These are phyloP conservation scores for Geodia barretti DNA, from an alignment of 37 sponge, comb jelly and placozoan species.

Conservation along the genomic window DNA sequence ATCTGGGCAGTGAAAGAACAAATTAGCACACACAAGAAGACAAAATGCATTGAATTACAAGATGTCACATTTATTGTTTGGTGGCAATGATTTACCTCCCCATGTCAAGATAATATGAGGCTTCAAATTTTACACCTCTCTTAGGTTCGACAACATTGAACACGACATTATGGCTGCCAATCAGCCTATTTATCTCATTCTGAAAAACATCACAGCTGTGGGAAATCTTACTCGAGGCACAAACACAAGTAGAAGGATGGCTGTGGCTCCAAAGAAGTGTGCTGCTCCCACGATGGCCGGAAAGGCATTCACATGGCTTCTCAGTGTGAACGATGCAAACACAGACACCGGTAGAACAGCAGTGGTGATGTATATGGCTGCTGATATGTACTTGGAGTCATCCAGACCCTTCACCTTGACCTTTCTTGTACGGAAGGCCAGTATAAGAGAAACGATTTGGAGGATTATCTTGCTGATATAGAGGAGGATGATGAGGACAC, in stretches of 20 bases:
- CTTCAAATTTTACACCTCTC: too few relatives aligned
- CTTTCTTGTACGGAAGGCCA: constrained; percentile 16
- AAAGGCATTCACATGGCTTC: constrained; percentile 4
- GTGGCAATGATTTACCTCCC: too few relatives aligned
- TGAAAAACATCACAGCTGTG: too few relatives aligned
- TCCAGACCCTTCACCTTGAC: constrained; percentile 28
- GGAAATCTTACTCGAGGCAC: constrained; percentile 11
- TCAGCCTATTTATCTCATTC: too few relatives aligned
- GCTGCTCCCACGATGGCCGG: background rate
- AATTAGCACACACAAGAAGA: background rate
- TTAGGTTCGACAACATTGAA: too few relatives aligned
- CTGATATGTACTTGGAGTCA: constrained; percentile 14
- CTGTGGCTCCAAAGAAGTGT: constrained; percentile 4
- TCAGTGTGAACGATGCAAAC: constrained; percentile 3
- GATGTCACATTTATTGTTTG: too few relatives aligned
- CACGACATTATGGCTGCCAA: too few relatives aligned
- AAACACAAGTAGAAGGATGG: constrained; percentile 10
- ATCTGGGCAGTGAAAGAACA: background rate
- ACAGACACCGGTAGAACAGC: background rate
- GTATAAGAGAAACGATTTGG: constrained; percentile 13
- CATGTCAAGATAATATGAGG: too few relatives aligned
- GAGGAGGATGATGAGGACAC: background rate
- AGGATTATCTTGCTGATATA: constrained; percentile 2
- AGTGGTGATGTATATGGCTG: constrained; percentile 20
- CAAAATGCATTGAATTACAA: too few relatives aligned